Percentiles rank a stretch among this genome's conserved stretches.
Conservation (phyloP, 2,888 invertebrate species). For the Subacronicta megacephala region DNA sequence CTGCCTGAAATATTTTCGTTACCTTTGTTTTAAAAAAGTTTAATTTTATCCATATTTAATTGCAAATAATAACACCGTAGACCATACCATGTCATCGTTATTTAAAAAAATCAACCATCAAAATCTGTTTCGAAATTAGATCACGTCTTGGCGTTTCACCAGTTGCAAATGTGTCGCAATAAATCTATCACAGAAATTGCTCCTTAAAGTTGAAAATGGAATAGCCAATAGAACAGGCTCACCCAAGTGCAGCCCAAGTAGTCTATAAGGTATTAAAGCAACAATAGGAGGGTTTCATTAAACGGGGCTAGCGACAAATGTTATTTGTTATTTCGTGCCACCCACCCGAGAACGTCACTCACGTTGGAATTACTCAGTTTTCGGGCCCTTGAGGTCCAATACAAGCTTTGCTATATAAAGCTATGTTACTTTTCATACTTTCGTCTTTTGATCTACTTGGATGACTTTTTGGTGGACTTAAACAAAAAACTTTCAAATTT, state of each 20-base stretch:
- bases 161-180: not conserved
- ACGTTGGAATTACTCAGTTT: slow-evolving; percentile 46
- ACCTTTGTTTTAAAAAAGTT: slow-evolving; percentile 3
- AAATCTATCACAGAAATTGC: slow-evolving; percentile 1
- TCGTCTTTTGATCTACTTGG: no score
- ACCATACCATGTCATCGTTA: not conserved
- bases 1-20: slow-evolving; percentile 10
- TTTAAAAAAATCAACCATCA: slow-evolving; percentile 5
- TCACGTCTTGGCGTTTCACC: slow-evolving; percentile 1
- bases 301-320: slow-evolving; percentile 55
- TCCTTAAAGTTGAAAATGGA: slow-evolving; percentile 19
- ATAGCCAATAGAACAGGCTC: not conserved
- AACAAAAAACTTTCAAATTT: no score
- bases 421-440: not conserved
- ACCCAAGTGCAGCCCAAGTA: slow-evolving; percentile 17
- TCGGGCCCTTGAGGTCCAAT: slow-evolving; percentile 7
- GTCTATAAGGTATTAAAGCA: slow-evolving; percentile 44
- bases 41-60: no score
- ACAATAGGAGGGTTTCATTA: slow-evolving; percentile 55
- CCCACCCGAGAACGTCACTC: slow-evolving; percentile 42
- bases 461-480: no score
- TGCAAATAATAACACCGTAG: no score
- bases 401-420: slow-evolving; percentile 26
- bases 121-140: slow-evolving; percentile 10
- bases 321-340: slow-evolving; percentile 54